phyloP scores from a whole-genome alignment of 2,113 vertebrate species.

The Dipodomys merriami region DNA sequence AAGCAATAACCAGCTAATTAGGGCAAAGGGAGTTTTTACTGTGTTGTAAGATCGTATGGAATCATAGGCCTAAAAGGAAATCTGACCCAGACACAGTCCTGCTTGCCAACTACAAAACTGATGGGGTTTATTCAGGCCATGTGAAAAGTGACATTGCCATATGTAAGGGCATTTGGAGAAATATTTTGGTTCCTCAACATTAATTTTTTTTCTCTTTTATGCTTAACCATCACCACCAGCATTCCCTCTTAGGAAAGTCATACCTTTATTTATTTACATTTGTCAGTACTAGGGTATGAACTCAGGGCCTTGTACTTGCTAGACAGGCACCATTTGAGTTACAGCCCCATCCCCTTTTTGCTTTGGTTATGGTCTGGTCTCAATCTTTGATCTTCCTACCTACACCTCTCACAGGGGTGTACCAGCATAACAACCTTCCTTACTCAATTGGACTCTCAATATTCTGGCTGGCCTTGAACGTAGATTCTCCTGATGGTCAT shows the following conservation, averaged over 20 bases:
- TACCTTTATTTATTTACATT: neutral
- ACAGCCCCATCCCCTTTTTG: too few species aligned
- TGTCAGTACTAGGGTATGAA: too few species aligned
- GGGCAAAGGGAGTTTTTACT: constrained; percentile 23
- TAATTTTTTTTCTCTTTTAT: constrained; percentile 48
- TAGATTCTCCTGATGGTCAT: too few species aligned
- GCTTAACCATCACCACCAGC: neutral
- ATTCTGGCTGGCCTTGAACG: too few species aligned
- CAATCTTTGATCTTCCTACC: too few species aligned
- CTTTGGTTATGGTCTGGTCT: too few species aligned
- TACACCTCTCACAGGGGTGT: too few species aligned
- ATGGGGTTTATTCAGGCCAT: neutral
- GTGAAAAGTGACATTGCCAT: neutral
- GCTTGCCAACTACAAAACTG: neutral
- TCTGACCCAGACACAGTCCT: neutral
- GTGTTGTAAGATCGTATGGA: constrained; percentile 1
- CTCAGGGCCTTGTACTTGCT: too few species aligned
- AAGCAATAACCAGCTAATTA: constrained; percentile 15
- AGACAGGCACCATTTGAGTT: too few species aligned
- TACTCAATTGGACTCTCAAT: too few species aligned
- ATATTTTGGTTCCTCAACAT: neutral
- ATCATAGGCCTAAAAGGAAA: neutral
- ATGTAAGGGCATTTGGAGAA: neutral
- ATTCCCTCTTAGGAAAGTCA: neutral
- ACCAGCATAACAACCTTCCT: too few species aligned